These are phyloP conservation scores for Hesperophylax magnus DNA, from an alignment of 1,140 invertebrate species.

Conservation along the genomic window DNA sequence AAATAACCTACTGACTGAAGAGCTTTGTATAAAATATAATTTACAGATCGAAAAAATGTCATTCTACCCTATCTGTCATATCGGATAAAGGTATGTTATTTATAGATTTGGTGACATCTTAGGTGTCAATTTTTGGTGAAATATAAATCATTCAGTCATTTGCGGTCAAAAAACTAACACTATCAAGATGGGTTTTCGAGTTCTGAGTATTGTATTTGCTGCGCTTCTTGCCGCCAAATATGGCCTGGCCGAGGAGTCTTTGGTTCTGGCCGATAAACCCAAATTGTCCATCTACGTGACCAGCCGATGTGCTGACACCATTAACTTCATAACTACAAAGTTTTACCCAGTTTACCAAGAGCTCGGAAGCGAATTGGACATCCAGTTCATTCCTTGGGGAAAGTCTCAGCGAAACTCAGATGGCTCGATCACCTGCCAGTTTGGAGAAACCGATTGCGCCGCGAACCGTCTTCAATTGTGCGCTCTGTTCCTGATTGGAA, in stretches of 20 bases:
- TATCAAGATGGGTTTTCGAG: not conserved
- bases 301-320: conserved; percentile 60
- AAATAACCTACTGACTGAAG: too few species aligned
- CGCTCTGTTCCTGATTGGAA: conserved; percentile 59
- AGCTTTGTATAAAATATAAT: too few species aligned
- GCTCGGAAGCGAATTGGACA: conserved; percentile 60
- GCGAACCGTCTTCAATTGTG: conserved; percentile 64
- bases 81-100: too few species aligned
- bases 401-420: conserved; percentile 57
- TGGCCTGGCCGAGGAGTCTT: not conserved
- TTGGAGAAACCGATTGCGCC: conserved; percentile 61
- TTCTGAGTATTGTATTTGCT: not conserved
- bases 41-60: too few species aligned
- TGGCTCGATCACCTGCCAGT: conserved; percentile 60
- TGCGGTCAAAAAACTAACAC: not conserved
- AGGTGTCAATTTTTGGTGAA: too few species aligned
- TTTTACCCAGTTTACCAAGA: conserved; percentile 59
- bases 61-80: too few species aligned
- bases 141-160: not conserved
- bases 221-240: not conserved
- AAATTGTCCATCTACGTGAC: conserved; percentile 62
- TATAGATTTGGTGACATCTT: too few species aligned
- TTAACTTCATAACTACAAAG: conserved; percentile 59
- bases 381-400: conserved; percentile 66
- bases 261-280: conserved; percentile 57